Conservation (phyloP, 2,797 vertebrate genomes). For the Tapera naevia region DNA sequence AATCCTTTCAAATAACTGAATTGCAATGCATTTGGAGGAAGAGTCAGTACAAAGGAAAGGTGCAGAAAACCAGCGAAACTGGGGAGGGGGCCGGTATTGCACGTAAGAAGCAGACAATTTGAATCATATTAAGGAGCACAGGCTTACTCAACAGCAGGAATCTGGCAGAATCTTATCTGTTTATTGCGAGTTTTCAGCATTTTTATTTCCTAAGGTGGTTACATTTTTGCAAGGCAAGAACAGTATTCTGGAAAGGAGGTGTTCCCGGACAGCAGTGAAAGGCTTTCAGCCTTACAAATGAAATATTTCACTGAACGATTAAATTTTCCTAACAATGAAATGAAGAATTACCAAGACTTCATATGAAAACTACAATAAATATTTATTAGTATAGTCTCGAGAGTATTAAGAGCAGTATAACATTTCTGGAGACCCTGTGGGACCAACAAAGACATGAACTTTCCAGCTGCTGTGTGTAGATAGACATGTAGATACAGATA, state of each 20-base stretch:
- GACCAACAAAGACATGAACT: background rate
- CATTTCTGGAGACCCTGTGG: background rate
- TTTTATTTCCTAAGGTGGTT: background rate
- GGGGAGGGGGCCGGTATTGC: background rate
- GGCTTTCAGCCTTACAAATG: background rate
- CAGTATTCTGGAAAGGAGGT: background rate
- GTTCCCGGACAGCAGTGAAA: background rate
- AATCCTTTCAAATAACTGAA: background rate
- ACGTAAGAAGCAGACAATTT: background rate
- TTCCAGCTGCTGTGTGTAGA: background rate
- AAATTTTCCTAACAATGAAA: background rate
- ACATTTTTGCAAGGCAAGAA: background rate
- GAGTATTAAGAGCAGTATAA: background rate
- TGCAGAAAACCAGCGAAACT: background rate
- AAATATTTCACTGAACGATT: background rate
- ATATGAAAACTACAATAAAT: background rate
- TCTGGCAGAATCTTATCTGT: background rate
- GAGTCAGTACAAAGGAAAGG: background rate
- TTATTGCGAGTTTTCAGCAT: background rate
- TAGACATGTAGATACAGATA: fast-evolving
- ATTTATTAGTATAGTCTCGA: background rate
- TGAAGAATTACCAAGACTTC: background rate
- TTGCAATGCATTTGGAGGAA: background rate
- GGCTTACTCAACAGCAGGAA: background rate
- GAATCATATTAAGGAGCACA: background rate